Evolutionary conservation across 2,888 invertebrate genomes (phyloP), one percentile per base, ranked within the genome.

Genomic region (Chloroclysta siterata): DNA sequence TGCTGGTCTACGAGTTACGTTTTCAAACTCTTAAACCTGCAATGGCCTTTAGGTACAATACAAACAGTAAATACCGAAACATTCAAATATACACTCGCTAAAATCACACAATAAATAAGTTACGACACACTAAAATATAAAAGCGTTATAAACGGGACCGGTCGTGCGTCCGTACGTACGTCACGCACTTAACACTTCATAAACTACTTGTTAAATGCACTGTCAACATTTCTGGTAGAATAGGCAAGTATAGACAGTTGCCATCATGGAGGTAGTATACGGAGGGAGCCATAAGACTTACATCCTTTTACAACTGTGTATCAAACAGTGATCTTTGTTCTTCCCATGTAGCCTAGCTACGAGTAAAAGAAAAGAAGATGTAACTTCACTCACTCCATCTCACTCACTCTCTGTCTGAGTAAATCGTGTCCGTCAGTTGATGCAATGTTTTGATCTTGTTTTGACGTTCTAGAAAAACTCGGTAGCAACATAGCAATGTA

Each of bases 121-220:
- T 46, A 58, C 42, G 61, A 41, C 44, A 72, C 44, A 72, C 71
- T 73, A 74, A 72, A 74, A 73, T 72, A 72, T 70, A 62, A 71
- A 69, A 63, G 66, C 68, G 55, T 55, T 54, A 63, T 63, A 69
- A 65, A 67, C 57, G 58, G 55, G 50, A 53, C 65, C 56, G 57
- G 42, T 54, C 56, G 36, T 67, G 47, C 44, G 64, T 76, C 73
- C 63, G 65, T 69, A 68, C 53, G 70, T 64, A 42, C 62, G 66
- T 65, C 72, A 68, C 70, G 77, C 75, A 75, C 70, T 83, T 81
- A 80, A 72, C 82, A 80, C 78, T 70, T 81, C 77, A 76, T 80
- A 79, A 79, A 70, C 54, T 64, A 60, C 57, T 72, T 71, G 80
- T 72, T 74, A 81, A 83, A 79, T 72, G 77, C 65, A 73, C 76